A percentile compares a stretch with the other conserved stretches of the same genome.
Evolutionary conservation across 2,113 vertebrate genomes (phyloP).

Genomic region (Syngnathus typhle): DNA sequence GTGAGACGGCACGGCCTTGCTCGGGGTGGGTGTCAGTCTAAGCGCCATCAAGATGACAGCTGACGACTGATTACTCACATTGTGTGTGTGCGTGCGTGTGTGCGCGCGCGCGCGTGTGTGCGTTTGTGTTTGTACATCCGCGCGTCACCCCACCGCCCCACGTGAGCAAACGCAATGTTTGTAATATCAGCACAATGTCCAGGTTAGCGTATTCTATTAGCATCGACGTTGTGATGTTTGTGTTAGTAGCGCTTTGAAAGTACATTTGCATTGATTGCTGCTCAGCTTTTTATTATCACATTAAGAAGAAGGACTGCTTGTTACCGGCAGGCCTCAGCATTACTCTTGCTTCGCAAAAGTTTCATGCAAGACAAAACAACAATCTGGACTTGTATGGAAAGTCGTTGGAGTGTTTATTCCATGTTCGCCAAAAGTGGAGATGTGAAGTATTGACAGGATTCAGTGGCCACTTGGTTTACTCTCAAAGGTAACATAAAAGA

Average conservation of each 20-base stretch:
- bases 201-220: background rate
- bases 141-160: background rate
- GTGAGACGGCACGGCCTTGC: conserved; percentile 21
- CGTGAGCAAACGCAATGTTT: background rate
- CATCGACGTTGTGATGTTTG: conserved; percentile 28
- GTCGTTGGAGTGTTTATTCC: too few species aligned
- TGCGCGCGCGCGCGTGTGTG: background rate
- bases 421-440: too few species aligned
- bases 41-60: conserved; percentile 31
- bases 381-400: background rate
- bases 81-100: background rate
- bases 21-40: conserved; percentile 31
- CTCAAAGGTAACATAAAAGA: too few species aligned
- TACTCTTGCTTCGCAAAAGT: background rate
- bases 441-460: too few species aligned
- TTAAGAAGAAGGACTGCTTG: background rate
- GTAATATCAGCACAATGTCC: background rate
- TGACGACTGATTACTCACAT: conserved; percentile 19
- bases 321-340: background rate
- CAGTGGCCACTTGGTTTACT: too few species aligned
- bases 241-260: conserved; percentile 13
- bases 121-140: background rate
- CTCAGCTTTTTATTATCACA: conserved; percentile 11
- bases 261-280: background rate
- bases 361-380: background rate